These are phyloP conservation scores for Archivesica marissinica DNA, from an alignment of 1,140 invertebrate species.

Conservation along the genomic window DNA sequence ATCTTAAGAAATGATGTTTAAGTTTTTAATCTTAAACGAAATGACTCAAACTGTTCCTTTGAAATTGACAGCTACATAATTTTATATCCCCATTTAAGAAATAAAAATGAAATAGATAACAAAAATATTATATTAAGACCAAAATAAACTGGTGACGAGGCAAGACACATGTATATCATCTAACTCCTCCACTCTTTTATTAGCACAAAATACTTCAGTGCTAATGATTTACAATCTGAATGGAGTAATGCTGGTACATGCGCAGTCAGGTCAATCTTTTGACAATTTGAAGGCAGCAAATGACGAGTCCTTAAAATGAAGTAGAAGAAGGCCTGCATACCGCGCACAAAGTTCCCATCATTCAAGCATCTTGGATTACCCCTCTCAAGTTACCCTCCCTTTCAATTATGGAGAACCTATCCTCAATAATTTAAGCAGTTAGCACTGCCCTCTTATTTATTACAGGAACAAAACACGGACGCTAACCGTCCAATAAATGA, in stretches of 20 bases:
- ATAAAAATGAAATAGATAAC: neutral
- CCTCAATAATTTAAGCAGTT: conserved; percentile 39
- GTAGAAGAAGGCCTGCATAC: conserved; percentile 3
- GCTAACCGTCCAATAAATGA: conserved; percentile 46
- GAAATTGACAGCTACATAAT: neutral
- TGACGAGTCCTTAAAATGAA: neutral
- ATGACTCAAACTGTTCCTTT: conserved; percentile 14
- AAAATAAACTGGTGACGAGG: too few relatives aligned
- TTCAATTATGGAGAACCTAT: conserved; percentile 43
- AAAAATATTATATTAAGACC: neutral
- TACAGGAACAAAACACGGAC: conserved; percentile 36
- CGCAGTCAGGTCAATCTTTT: too few relatives aligned
- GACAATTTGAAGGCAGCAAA: conserved; percentile 13
- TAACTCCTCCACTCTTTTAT: neutral
- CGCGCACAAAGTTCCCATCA: conserved; percentile 38
- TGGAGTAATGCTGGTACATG: too few relatives aligned
- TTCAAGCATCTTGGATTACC: conserved; percentile 27
- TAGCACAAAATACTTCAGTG: too few relatives aligned
- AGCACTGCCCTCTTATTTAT: conserved; percentile 32
- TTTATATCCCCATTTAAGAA: conserved; percentile 17
- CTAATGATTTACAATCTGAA: neutral
- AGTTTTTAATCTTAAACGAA: conserved; percentile 36
- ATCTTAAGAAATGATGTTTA: conserved; percentile 2
- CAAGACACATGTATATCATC: neutral
- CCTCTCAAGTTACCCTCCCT: conserved; percentile 33